Conservation (phyloP, 2,113 vertebrate species). For the Anhinga rufa region DNA sequence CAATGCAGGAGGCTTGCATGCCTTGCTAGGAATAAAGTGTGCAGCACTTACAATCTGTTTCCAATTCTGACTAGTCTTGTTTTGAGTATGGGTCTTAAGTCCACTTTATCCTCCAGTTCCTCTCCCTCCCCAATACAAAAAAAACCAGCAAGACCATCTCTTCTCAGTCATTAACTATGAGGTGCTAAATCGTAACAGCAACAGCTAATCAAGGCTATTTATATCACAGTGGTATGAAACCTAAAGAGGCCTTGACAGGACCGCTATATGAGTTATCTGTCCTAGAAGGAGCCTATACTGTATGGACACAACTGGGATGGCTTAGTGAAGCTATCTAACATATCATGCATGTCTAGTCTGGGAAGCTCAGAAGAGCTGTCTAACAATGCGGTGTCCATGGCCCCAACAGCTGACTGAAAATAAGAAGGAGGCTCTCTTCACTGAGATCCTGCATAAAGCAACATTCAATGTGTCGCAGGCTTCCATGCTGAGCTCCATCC, state of each 20-base stretch:
- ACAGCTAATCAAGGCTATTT: not conserved
- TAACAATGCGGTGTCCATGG: fast-evolving
- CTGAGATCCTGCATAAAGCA: not conserved
- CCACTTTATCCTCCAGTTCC: not conserved
- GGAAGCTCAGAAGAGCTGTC: not conserved
- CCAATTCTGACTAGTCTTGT: not conserved
- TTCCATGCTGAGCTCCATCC: not conserved
- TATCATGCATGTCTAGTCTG: not conserved
- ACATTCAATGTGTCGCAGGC: not conserved
- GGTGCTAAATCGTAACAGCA: not conserved
- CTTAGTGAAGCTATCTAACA: not conserved
- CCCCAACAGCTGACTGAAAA: not conserved
- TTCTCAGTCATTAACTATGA: not conserved
- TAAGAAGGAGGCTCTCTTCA: not conserved
- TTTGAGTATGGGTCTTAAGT: not conserved
- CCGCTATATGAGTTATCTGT: not conserved
- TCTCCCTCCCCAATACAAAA: not conserved
- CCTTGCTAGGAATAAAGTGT: not conserved
- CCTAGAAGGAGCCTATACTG: not conserved
- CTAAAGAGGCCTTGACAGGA: not conserved
- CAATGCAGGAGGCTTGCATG: not conserved
- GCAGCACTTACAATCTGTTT: not conserved
- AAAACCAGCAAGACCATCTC: not conserved
- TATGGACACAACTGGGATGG: not conserved
- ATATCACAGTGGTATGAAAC: not conserved